Base-by-base conservation (phyloP, 1,140 invertebrate genomes). In the Drosophila sucinea region DNA sequence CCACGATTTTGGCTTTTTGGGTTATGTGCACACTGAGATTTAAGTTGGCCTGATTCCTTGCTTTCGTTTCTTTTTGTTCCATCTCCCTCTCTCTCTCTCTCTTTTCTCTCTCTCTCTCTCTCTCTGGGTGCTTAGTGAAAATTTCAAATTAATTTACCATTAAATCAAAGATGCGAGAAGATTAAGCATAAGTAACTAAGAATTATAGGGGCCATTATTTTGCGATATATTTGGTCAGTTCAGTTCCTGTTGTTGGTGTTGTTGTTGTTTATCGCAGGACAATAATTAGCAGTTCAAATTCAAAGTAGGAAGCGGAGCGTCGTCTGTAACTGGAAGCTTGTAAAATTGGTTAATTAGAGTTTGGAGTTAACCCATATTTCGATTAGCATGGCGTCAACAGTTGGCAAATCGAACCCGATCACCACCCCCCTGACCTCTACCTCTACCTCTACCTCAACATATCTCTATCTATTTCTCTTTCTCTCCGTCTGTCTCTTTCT, bases 161-260 rank as follows among this genome's bases (percentile, higher is more conserved):
- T 89, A 87, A 87, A 84, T 84, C 84, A 84, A 73, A 84, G 73
- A 70, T 67, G 73, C 86, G 77, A 80, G 77, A 77, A 90, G 86
- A 90, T 90, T 90, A 90, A 86, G 81, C 86, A 90, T 90, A 90
- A 90, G 79, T 90, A 90, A 90, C 86, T 86, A 87, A 90, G 86
- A 90, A 90, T 90, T 90, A 90, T 90, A 82, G 79, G 69, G 83
- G 86, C 82, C 86, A 90, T 90, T 90, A 90, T 79, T 81, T 86
- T 79, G 29, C 10, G 55, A 54, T 57, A 66, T 60, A 70, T 44
- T 17, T 17, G 17, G 25, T 33, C 54, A 41, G 41, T 63, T 63
- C 17, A 17, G 17, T 17, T 17, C 17, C 17, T 17, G 56, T 33
- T 55, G 35, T 27, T 56, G 32, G 60, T 68, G 7, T 47, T 40